These are phyloP conservation scores for Excalfactoria chinensis DNA, from an alignment of 2,113 vertebrate species.

Conservation along the genomic window DNA sequence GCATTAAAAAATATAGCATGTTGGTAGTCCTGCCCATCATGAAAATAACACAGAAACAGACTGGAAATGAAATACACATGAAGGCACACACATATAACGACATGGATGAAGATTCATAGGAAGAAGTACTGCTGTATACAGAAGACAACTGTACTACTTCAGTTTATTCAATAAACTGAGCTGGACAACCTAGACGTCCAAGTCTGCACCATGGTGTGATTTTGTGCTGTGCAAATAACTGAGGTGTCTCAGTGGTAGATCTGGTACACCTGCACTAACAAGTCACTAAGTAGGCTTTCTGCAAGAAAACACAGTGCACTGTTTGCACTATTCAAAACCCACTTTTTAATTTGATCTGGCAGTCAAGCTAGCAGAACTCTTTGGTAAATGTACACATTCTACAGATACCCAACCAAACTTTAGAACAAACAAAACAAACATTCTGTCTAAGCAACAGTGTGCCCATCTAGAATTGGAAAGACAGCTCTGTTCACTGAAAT, in stretches of 20 bases:
- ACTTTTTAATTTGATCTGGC: not conserved
- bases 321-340: not conserved
- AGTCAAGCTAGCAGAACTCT: not conserved
- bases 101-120: not conserved
- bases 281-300: not conserved
- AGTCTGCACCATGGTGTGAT: not conserved
- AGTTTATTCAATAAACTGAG: not conserved
- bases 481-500: not conserved
- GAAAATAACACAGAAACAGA: not conserved
- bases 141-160: not conserved
- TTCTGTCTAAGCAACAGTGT: accelerated
- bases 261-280: not conserved
- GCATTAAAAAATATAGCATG: not conserved
- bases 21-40: not conserved
- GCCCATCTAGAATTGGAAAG: not conserved
- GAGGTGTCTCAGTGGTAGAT: not conserved
- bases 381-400: not conserved
- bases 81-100: accelerated
- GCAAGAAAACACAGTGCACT: not conserved
- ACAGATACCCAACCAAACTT: not conserved
- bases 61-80: not conserved
- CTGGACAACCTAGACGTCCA: not conserved
- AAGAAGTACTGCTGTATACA: not conserved
- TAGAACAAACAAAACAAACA: not conserved
- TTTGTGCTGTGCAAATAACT: not conserved